phyloP scores from a whole-genome alignment of 1,140 invertebrate species.

The Trachymyrmex septentrionalis region DNA sequence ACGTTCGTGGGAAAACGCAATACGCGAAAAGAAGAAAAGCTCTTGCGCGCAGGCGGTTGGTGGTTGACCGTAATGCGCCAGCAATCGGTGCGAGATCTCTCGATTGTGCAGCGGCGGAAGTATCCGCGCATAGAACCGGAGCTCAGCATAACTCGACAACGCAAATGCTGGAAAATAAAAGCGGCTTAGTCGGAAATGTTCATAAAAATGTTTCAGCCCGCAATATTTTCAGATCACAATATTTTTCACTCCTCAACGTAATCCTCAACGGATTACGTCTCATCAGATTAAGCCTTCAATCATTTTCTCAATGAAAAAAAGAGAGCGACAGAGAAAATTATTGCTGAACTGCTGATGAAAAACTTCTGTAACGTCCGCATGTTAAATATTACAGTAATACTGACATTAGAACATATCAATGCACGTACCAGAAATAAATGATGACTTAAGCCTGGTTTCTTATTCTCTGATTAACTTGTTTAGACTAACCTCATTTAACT shows the following conservation, averaged over 20 bases:
- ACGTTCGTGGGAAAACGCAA: constrained; percentile 43
- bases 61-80: constrained; percentile 46
- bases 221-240: background rate
- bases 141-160: background rate
- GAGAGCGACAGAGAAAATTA: background rate
- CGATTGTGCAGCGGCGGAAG: constrained; percentile 16
- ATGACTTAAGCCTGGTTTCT: no score
- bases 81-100: constrained; percentile 37
- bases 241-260: background rate
- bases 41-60: constrained; percentile 24
- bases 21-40: constrained; percentile 50
- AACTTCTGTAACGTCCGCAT: background rate
- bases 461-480: no score
- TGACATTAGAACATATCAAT: background rate
- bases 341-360: background rate
- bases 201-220: background rate
- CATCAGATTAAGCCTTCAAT: background rate
- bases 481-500: no score
- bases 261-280: constrained; percentile 15
- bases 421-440: background rate
- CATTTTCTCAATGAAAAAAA: background rate
- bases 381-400: background rate
- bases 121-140: background rate
- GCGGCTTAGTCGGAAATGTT: background rate
- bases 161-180: background rate